These are phyloP conservation scores for Sinocyclocheilus maitianheensis DNA, from an alignment of 2,113 vertebrate genomes.

Conservation along the genomic window DNA sequence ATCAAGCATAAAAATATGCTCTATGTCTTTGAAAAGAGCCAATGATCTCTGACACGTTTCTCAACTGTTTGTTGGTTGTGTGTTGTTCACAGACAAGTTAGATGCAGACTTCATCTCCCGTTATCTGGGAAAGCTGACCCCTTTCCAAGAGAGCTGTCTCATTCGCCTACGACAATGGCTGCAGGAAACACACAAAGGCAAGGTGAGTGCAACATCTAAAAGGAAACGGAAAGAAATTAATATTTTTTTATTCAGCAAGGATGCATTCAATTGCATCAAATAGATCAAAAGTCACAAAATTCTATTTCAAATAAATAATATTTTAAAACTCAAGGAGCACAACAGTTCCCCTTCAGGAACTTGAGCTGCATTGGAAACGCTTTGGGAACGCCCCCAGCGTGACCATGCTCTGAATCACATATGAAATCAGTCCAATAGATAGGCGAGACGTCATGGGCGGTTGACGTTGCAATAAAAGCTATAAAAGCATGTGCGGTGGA, in stretches of 20 bases:
- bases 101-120: constrained; percentile 96
- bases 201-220: constrained; percentile 73
- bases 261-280: background rate
- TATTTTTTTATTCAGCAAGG: background rate
- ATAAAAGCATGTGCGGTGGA: too few species aligned
- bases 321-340: too few species aligned
- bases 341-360: too few species aligned
- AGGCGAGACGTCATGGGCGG: too few species aligned
- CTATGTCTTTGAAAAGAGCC: too few species aligned
- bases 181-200: constrained; percentile 95
- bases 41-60: background rate
- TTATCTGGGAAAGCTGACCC: constrained; percentile 92
- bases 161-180: constrained; percentile 94
- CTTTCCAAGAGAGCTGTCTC: constrained; percentile 95
- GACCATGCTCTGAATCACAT: too few species aligned
- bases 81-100: constrained; percentile 83
- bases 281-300: too few species aligned
- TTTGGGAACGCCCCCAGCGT: too few species aligned
- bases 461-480: too few species aligned
- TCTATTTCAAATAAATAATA: too few species aligned
- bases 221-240: background rate
- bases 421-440: too few species aligned
- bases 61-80: constrained; percentile 22
- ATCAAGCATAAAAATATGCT: background rate
- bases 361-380: too few species aligned